Base-by-base conservation (phyloP, 1,140 invertebrate genomes). In the Sogatella furcifera region DNA sequence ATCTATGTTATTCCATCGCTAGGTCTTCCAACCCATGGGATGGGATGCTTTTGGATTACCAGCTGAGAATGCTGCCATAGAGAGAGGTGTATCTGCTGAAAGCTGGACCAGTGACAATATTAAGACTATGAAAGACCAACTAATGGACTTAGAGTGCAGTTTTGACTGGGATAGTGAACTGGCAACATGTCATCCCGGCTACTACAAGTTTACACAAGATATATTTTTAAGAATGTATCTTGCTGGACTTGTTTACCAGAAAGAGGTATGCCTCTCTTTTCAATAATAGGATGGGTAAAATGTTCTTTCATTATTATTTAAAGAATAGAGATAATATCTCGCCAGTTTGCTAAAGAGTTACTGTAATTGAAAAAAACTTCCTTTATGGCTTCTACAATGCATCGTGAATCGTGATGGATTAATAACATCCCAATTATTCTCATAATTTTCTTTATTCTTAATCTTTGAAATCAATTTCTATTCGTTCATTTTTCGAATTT, bases 41-140 rank as follows among this genome's bases (percentile, higher is more conserved):
- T 99, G 95, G 94, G 97, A 99, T 82, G 91, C 96, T 8, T 99
- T 99, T 84, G 97, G 97, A 38, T 78, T 99, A 49, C 97, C 97
- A 19, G 97, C 97, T 3, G 97, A 99, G 77, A 99, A 99, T 84
- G 97, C 97, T 57, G 97, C 97, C 6, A 85, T 94, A 60, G 87
- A 97, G 70, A 78, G 83, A 44, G 82, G 86, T 46, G 76, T 93
- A 31, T 74, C 84, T 67, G 89, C 97, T 5, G 75, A 81, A 19
- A 70, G 80, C 17, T 99, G 97, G 97, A 99, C 96, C 0, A 71
- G 80, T 52, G 73, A 81, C 64, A 99, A 99, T 76, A 97, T 99
- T 65, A 68, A 72, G 2, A 80, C 83, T 54, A 99, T 99, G 97
- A 89, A 85, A 73, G 68, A 84, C 49, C 97, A 99, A 73, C 74